Evolutionary conservation across 2,888 invertebrate genomes (phyloP), one percentile per base, ranked within the genome.

Genomic region (Oscheius myriophilus): DNA sequence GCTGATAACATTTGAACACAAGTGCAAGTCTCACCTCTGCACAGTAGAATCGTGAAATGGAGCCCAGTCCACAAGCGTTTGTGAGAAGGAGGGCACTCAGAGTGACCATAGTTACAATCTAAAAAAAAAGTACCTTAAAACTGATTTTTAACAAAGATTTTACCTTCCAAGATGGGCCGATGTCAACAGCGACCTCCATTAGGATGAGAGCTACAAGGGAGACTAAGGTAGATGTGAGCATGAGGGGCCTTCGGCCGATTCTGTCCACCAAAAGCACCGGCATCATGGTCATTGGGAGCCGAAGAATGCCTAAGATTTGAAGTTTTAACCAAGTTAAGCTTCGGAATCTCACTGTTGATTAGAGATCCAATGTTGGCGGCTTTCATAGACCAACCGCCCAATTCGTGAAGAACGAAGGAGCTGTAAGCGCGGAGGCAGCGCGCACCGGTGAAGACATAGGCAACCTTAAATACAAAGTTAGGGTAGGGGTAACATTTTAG

Each of bases 371-470:
- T 21, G 21, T 67, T 65, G 16, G 75, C 72, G 9, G 57, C 55
- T 18, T 71, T 64, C 12, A 55, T 53, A 14, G 62, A 61, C 71
- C 71, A 75, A 18, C 61, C 59, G 25, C 67, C 59, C 39, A 75
- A 54, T 26, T 67, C 71, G 52, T 67, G 57, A 12, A 76, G 70
- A 2, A 76, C 59, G 58, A 68, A 76, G 39, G 76, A 73, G 46
- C 58, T 65, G 54, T 71, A 76, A 25, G 69, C 63, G 14, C 76
- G 73, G 23, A 76, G 69, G 39, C 66, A 69, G 0, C 76, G 67
- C 11, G 76, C 76, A n/a, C 76, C 76, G 21, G 76, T 73, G 68
- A 73, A 73, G 12, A 76, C 76, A 46, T 73, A 76, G 42, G 72
- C 76, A 0, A 76, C 68, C 73, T 73, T 49, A 51, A 39, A 52